Evolutionary conservation across 92 coral and sea anemone species (phyloP).

Genomic region (Hydrozoanthus gracilis): DNA sequence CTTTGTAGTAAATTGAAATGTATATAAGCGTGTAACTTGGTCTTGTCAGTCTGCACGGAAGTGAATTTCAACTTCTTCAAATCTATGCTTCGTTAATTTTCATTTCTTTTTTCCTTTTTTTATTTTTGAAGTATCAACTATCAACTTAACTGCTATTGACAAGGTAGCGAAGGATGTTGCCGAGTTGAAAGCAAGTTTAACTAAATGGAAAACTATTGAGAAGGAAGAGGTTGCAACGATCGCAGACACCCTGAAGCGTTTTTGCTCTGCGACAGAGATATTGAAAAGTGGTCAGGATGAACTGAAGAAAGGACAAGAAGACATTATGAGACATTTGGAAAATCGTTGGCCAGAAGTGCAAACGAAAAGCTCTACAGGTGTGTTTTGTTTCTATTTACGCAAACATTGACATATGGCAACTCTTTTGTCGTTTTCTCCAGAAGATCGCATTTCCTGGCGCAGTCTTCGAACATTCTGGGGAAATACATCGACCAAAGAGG

Average conservation of each 20-base stretch:
- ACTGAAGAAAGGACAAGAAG: not conserved
- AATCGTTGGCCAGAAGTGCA: not conserved
- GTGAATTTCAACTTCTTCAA: too few species aligned
- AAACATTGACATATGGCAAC: not conserved
- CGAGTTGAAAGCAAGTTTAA: not conserved
- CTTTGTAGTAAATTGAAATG: too few species aligned
- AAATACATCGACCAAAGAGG: too few species aligned
- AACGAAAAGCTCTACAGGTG: not conserved
- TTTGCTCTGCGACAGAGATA: too few species aligned
- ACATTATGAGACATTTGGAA: not conserved
- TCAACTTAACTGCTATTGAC: not conserved
- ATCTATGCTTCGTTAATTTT: too few species aligned
- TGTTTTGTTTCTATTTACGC: not conserved
- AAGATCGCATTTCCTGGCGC: not conserved
- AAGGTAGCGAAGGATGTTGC: not conserved
- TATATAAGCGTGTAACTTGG: too few species aligned
- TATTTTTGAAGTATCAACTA: not conserved
- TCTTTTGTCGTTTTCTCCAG: not conserved
- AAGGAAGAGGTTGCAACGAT: not conserved
- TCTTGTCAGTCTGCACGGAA: too few species aligned
- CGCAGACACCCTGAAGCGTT: not conserved
- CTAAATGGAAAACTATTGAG: not conserved
- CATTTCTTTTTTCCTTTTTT: too few species aligned
- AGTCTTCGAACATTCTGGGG: too few species aligned
- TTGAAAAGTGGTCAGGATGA: not conserved